phyloP scores from a whole-genome alignment of 1,140 invertebrate genomes.

The Panagrolaimus sp. region DNA sequence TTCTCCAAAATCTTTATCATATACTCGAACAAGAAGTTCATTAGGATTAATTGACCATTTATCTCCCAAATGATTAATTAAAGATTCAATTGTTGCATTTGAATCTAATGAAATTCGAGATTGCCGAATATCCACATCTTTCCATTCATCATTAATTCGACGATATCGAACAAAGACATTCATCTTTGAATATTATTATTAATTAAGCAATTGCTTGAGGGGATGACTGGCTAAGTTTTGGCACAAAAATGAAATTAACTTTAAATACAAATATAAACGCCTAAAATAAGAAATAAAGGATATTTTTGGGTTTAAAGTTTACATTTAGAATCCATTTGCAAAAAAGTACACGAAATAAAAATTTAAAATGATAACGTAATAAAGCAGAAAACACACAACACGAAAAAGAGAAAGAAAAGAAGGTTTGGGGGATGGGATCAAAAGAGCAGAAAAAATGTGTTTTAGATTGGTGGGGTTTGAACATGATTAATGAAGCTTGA shows the following conservation, averaged over 20 bases:
- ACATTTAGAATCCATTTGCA: background rate
- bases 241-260: background rate
- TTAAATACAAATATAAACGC: conserved; percentile 2
- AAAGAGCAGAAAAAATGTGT: too few species aligned
- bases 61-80: conserved; percentile 4
- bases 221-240: background rate
- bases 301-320: conserved; percentile 4
- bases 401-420: too few species aligned
- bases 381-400: too few species aligned
- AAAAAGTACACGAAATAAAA: background rate
- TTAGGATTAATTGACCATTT: conserved; percentile 17
- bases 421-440: too few species aligned
- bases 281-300: background rate
- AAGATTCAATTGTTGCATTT: conserved; percentile 17
- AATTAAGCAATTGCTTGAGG: background rate
- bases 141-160: conserved; percentile 20
- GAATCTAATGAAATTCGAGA: conserved; percentile 8
- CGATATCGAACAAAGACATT: conserved; percentile 27
- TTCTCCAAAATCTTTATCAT: conserved; percentile 26
- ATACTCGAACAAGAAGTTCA: conserved; percentile 19
- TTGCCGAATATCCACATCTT: conserved; percentile 24
- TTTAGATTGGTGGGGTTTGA: too few species aligned
- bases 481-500: too few species aligned
- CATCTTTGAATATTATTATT: background rate
- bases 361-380: background rate